Evolutionary conservation across 2,797 vertebrate species (phyloP).

Genomic region (Anguilla pacifica): DNA sequence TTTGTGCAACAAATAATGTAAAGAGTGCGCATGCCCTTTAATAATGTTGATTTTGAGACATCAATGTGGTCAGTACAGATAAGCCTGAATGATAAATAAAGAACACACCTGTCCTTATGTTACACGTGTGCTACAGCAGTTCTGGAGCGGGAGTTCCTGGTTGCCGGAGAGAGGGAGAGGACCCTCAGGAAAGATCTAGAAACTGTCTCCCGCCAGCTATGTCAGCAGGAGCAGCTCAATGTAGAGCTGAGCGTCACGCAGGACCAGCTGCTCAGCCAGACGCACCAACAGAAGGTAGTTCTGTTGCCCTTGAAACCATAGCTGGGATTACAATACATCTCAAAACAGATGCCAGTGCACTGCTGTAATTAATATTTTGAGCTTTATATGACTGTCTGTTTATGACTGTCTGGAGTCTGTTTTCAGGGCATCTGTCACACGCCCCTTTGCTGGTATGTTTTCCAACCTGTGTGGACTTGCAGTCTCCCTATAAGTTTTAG

Average conservation of each 20-base stretch:
- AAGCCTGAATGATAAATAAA: neutral
- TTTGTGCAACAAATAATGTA: neutral
- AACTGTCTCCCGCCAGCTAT: slow-evolving; percentile 47
- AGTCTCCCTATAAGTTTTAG: neutral
- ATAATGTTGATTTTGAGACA: neutral
- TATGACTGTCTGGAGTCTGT: neutral
- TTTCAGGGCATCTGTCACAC: neutral
- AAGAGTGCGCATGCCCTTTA: neutral
- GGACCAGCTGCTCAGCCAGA: slow-evolving; percentile 53
- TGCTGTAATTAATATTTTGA: neutral
- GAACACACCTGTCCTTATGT: neutral
- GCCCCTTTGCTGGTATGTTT: neutral
- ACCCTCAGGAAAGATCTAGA: slow-evolving; percentile 67
- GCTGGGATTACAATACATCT: neutral
- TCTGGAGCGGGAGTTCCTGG: slow-evolving; percentile 65
- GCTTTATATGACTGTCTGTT: neutral
- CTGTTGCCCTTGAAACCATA: neutral
- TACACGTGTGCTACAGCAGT: slow-evolving; percentile 51
- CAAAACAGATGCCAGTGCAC: neutral
- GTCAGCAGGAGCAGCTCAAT: slow-evolving; percentile 63
- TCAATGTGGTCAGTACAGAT: neutral
- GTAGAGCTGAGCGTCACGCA: slow-evolving; percentile 60
- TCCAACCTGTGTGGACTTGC: neutral
- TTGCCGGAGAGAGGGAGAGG: slow-evolving; percentile 62
- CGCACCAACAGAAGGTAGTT: slow-evolving; percentile 63